Evolutionary conservation across 1,140 invertebrate genomes (phyloP).

Genomic region (Drosophila lacteicornis): DNA sequence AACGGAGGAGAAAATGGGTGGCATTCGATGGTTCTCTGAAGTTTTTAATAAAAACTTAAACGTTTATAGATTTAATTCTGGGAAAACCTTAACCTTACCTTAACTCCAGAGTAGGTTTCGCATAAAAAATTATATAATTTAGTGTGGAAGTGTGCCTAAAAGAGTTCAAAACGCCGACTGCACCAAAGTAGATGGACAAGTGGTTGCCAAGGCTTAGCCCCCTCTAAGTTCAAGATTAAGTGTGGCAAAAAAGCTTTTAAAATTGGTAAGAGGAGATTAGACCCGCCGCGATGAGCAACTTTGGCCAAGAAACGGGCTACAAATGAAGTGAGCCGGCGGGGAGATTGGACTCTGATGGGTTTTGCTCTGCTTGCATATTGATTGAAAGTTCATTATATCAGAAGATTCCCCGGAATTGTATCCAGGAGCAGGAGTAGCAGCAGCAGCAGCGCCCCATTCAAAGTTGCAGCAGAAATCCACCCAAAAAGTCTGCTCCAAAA

Average conservation of each 20-base stretch:
- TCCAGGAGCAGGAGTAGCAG: not conserved
- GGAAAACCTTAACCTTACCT: no score
- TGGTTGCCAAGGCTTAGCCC: not conserved
- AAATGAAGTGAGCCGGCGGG: constrained; percentile 7
- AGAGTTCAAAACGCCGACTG: not conserved
- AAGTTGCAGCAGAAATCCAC: constrained; percentile 25
- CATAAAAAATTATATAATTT: not conserved
- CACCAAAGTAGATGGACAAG: not conserved
- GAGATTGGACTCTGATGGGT: constrained; percentile 12
- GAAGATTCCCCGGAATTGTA: constrained; percentile 18
- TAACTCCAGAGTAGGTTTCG: no score
- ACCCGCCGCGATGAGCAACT: not conserved
- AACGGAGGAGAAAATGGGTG: no score
- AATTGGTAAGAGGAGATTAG: constrained; percentile 33
- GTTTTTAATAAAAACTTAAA: no score
- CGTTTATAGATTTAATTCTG: no score
- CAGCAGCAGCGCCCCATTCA: constrained; percentile 5
- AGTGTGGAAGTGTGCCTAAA: not conserved
- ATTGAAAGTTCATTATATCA: constrained; percentile 49
- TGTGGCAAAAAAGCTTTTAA: constrained; percentile 13
- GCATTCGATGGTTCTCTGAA: not conserved
- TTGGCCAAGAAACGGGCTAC: constrained; percentile 5
- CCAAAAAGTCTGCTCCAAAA: constrained; percentile 7
- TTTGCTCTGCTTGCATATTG: constrained; percentile 25
- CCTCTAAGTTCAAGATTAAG: not conserved